These are phyloP conservation scores for Trichosurus vulpecula DNA, from an alignment of 2,797 vertebrate genomes.

Conservation along the genomic window DNA sequence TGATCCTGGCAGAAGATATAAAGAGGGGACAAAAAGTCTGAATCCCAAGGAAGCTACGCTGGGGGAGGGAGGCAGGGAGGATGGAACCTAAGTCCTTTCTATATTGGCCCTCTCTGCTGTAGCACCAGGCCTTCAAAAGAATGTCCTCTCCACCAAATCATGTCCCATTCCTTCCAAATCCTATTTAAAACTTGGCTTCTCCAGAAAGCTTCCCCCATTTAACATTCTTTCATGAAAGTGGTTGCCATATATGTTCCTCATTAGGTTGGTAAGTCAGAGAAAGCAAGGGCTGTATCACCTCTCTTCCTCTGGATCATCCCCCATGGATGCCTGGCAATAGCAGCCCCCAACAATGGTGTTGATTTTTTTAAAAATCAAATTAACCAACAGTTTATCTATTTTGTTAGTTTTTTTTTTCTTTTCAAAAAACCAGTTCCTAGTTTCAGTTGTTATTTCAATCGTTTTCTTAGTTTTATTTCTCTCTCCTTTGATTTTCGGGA, in stretches of 20 bases:
- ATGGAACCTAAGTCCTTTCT: too few species aligned
- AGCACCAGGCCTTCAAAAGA: background rate
- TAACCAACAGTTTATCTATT: background rate
- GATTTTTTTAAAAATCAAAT: background rate
- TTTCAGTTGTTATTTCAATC: background rate
- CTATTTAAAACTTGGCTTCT: background rate
- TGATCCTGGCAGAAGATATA: slow-evolving; percentile 86
- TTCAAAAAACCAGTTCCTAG: background rate
- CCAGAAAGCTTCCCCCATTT: background rate
- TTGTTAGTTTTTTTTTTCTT: background rate
- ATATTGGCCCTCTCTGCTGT: background rate
- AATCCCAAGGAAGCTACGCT: background rate
- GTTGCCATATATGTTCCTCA: background rate
- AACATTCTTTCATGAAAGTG: background rate
- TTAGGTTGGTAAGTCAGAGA: background rate
- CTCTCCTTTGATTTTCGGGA: background rate
- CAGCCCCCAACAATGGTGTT: background rate
- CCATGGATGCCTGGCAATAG: background rate
- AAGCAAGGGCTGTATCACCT: background rate
- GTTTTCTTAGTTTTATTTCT: background rate
- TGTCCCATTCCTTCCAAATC: background rate
- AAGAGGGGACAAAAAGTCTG: background rate
- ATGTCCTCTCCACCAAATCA: background rate
- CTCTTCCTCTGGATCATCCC: background rate
- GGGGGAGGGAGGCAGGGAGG: background rate